Evolutionary conservation across 2,797 vertebrate species (phyloP).

Genomic region (Epinephelus awoara): DNA sequence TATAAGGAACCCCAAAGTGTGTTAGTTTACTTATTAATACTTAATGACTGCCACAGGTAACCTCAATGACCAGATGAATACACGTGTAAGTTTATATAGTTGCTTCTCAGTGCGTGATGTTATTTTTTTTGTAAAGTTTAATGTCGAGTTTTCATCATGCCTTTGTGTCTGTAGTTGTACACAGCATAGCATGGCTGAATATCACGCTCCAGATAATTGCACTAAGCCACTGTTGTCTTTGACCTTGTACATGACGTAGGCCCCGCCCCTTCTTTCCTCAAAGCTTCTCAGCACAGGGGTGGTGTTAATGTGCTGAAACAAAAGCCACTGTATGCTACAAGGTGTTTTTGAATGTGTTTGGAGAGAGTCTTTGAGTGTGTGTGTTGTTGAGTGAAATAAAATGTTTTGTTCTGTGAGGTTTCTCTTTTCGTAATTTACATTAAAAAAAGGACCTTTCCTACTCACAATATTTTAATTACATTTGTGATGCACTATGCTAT

Average conservation of each 20-base stretch:
- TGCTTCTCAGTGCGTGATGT: conserved; percentile 56
- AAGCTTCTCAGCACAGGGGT: conserved; percentile 50
- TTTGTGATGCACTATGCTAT: too few species aligned
- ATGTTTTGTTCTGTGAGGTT: conserved; percentile 65
- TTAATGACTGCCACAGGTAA: conserved; percentile 65
- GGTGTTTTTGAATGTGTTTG: conserved; percentile 56
- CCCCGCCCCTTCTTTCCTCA: conserved; percentile 5
- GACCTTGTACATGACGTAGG: conserved; percentile 42
- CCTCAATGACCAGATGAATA: conserved; percentile 59
- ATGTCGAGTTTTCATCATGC: conserved; percentile 36
- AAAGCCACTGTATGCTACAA: conserved; percentile 32
- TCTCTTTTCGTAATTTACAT: background rate
- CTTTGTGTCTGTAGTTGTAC: conserved; percentile 56
- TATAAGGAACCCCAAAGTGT: conserved; percentile 58
- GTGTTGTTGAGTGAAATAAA: conserved; percentile 84
- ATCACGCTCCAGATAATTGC: conserved; percentile 62
- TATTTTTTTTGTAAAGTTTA: conserved; percentile 43
- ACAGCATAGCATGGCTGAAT: conserved; percentile 68
- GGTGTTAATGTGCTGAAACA: conserved; percentile 40
- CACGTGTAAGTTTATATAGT: conserved; percentile 35
- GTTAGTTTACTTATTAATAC: conserved; percentile 54
- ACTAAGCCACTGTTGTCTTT: conserved; percentile 72
- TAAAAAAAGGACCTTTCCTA: too few species aligned
- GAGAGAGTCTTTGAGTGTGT: conserved; percentile 63
- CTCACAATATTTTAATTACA: too few species aligned